Evolutionary conservation across 2,888 invertebrate species (phyloP), one percentile per base, ranked within the genome.

Genomic region (Stictocephala bisonia): DNA sequence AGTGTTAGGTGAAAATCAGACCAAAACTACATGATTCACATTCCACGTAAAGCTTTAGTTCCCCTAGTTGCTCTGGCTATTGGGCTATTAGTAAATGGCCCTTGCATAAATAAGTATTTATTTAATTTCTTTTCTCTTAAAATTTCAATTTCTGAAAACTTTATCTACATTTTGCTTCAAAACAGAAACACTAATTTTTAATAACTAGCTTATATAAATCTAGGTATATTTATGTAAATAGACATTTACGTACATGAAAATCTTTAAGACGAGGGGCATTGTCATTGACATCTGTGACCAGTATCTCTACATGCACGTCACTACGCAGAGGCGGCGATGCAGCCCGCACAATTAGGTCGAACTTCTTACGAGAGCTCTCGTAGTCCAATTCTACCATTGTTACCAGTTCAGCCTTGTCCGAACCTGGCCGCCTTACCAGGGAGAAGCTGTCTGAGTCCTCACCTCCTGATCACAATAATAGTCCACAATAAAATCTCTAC

Each of bases 331-430:
- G 96, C 0, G 94, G 93, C 77, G 96, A 96, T 0, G 96, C 92
- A 0, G 99, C 99, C 70, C 97, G 86, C 3, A 99, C 90, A 22
- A 95, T 89, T 2, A 98, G 85, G 82, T 95, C 93, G 83, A 94
- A 99, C 75, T 91, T 91, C 83, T 97, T 97, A 75, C 94, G 90
- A 0, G 93, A 88, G n/a, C 95, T 94, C 83, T 99, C 99, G 83
- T 97, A 99, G 85, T 99, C 99, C 40, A 99, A 84, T 81, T 97
- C 96, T 0, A 93, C 91, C 86, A 94, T 90, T 0, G 96, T 96
- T 0, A 95, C 88, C 2, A 99, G 86, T 82, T 96, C 94, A 0
- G 97, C 96, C 75, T 92, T 90, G 79, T 94, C 94, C 0, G 91
- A 91, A 0, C 94, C 94, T 75, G 93, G 92, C 67, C 93, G 87